A percentile compares a stretch with the other conserved stretches of the same genome.
Evolutionary conservation across 2,888 invertebrate genomes (phyloP).

Genomic region (Thysanoteuthis rhombus): DNA sequence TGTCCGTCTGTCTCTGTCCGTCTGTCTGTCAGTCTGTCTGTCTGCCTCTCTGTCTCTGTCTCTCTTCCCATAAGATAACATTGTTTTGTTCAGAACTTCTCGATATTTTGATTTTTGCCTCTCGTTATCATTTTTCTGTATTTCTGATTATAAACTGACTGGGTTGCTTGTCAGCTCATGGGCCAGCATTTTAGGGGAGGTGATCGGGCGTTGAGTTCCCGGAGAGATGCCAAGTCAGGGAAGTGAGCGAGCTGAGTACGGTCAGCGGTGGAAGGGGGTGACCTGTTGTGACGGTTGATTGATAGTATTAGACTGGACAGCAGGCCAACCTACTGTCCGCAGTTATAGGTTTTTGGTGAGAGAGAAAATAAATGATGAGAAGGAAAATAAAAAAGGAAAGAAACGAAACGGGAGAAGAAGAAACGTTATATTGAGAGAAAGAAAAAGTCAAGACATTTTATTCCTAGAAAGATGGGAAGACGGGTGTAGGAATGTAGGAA

Average conservation of each 20-base stretch:
- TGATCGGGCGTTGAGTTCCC: neutral
- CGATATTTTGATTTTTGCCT: no score
- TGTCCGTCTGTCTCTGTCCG: neutral
- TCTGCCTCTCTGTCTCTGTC: neutral
- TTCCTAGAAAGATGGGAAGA: neutral
- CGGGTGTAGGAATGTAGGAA: neutral
- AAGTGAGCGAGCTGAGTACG: neutral
- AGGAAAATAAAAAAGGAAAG: no score
- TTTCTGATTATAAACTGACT: neutral
- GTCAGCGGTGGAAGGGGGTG: neutral
- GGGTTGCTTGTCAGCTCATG: neutral
- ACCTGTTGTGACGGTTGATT: neutral
- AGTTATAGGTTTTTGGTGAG: neutral
- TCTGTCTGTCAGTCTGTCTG: neutral
- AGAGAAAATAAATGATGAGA: neutral
- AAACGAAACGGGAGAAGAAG: neutral
- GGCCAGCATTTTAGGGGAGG: neutral
- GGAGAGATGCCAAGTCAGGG: neutral
- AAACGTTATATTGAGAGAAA: neutral
- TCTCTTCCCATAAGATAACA: no score
- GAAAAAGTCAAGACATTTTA: neutral
- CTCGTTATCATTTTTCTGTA: neutral
- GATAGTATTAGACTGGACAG: conserved; percentile 20
- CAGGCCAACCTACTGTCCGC: neutral
- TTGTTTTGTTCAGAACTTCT: no score